These are phyloP conservation scores for Sus scrofa DNA, from an alignment of 2,113 vertebrate species.

Conservation along the genomic window T2T-Sscrofa CM000812.6:155449001-155449500, in stretches of 20 bases:
- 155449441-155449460: not conserved
- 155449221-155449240: not conserved
- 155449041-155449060: rapidly evolving
- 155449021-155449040: not conserved
- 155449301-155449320: not conserved
- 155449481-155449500: not conserved
- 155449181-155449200: not conserved
- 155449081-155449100: not conserved
- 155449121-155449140: not conserved
- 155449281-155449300: not conserved
- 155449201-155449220: not conserved
- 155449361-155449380: not conserved
- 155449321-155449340: too few relatives aligned
- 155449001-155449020: rapidly evolving
- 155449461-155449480: not conserved
- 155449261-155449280: not conserved
- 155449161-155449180: not conserved
- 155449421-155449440: not conserved
- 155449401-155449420: not conserved
- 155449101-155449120: not conserved
- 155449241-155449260: not conserved
- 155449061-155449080: not conserved
- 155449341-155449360: not conserved
- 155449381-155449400: not conserved
- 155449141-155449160: not conserved